Conservation (phyloP, 2,797 vertebrate genomes). For the Peromyscus nudipes region DNA sequence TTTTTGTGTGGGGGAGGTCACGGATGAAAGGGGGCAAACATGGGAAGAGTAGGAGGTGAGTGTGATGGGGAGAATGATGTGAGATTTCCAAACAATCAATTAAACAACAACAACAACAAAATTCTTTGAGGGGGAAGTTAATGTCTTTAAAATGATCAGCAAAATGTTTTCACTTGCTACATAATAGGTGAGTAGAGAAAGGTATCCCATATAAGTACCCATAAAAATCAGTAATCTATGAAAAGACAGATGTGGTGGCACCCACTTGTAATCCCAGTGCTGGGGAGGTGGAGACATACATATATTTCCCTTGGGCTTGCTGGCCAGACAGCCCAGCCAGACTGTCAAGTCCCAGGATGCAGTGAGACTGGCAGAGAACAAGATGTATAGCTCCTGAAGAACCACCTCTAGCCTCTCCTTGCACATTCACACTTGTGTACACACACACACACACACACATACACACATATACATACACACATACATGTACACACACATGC, state of each 20-base stretch:
- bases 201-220: not conserved
- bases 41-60: not conserved
- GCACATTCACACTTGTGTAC: not conserved
- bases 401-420: too few relatives aligned
- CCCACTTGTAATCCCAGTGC: too few relatives aligned
- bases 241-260: not conserved
- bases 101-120: not conserved
- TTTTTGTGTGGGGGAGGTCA: not conserved
- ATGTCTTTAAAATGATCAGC: not conserved
- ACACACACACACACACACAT: not conserved
- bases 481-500: not conserved
- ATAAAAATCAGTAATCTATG: not conserved
- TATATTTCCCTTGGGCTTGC: not conserved
- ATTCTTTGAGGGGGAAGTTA: not conserved
- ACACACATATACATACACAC: not conserved
- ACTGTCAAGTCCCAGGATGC: not conserved
- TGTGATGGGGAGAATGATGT: not conserved
- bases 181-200: not conserved
- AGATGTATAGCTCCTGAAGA: not conserved
- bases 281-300: too few relatives aligned
- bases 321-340: too few relatives aligned
- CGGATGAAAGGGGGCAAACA: too few relatives aligned
- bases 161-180: not conserved
- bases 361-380: not conserved
- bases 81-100: not conserved